Evolutionary conservation across 1,140 invertebrate genomes (phyloP).

Genomic region (Hypsibius dujardini): DNA sequence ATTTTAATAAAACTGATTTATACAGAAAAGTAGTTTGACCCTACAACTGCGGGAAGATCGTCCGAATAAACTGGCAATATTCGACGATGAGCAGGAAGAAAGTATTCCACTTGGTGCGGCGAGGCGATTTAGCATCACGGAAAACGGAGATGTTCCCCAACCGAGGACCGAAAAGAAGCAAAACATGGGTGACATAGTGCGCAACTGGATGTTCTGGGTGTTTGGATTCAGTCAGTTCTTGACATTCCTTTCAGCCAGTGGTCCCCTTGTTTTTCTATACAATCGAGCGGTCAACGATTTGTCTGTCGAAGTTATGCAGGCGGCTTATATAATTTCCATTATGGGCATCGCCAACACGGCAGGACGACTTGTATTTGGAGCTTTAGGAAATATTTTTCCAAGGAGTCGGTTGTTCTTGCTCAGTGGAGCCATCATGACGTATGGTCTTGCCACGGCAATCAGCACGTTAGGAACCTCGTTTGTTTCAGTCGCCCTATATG

Average conservation of each 20-base stretch:
- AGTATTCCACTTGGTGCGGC: neutral
- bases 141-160: no score
- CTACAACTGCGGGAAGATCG: no score
- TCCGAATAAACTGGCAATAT: neutral
- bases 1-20: no score
- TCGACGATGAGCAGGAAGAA: neutral
- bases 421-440: neutral
- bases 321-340: neutral
- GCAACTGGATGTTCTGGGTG: neutral
- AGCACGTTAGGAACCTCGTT: conserved; percentile 4
- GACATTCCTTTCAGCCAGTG: neutral
- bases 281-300: neutral
- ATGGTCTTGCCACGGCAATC: neutral
- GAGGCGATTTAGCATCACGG: neutral
- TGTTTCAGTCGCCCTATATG: neutral
- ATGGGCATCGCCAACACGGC: neutral
- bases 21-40: no score
- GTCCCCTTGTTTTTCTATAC: neutral
- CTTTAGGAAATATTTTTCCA: neutral
- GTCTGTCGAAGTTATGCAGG: neutral
- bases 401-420: neutral
- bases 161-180: no score
- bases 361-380: neutral
- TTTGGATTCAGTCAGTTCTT: neutral
- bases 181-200: neutral